Percentiles rank a stretch among this genome's conserved stretches.
Conservation (phyloP, 2,888 invertebrate species). For the Acleris holmiana region DNA sequence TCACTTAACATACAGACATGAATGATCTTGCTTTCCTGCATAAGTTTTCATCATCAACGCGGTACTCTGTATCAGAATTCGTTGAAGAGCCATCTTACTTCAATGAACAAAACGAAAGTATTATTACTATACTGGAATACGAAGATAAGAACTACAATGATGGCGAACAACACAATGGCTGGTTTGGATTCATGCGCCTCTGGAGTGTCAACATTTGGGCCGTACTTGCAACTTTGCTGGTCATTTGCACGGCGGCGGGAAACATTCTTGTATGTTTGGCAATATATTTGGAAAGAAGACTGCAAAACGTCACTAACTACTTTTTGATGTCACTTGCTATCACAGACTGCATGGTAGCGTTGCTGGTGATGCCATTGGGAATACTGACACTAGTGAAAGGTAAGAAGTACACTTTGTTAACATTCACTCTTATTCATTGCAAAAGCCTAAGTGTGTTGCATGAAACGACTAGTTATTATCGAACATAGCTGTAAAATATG, state of each 20-base stretch:
- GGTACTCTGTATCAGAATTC: conserved; percentile 13
- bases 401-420: conserved; percentile 87
- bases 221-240: conserved; percentile 89
- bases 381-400: conserved; percentile 92
- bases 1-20: conserved; percentile 3
- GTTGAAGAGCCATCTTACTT: conserved; percentile 14
- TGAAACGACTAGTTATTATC: too few relatives aligned
- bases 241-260: conserved; percentile 94
- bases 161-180: conserved; percentile 45
- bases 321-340: conserved; percentile 98
- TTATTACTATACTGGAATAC: conserved; percentile 21
- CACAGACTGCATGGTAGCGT: conserved; percentile 96
- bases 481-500: too few relatives aligned
- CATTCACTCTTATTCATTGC: too few relatives aligned
- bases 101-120: conserved; percentile 15
- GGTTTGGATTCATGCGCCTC: conserved; percentile 47
- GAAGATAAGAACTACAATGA: conserved; percentile 47
- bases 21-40: conserved; percentile 6
- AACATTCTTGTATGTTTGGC: conserved; percentile 97
- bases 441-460: too few relatives aligned
- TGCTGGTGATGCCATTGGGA: conserved; percentile 97
- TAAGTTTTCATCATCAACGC: conserved; percentile 16
- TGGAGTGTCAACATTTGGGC: conserved; percentile 88
- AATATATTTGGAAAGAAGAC: conserved; percentile 94
- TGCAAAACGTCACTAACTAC: conserved; percentile 98